A percentile compares a stretch with the other conserved stretches of the same genome.
phyloP scores from a whole-genome alignment of 37 sponge, comb jelly and placozoan species.

The Hexactinellida sp. region DNA sequence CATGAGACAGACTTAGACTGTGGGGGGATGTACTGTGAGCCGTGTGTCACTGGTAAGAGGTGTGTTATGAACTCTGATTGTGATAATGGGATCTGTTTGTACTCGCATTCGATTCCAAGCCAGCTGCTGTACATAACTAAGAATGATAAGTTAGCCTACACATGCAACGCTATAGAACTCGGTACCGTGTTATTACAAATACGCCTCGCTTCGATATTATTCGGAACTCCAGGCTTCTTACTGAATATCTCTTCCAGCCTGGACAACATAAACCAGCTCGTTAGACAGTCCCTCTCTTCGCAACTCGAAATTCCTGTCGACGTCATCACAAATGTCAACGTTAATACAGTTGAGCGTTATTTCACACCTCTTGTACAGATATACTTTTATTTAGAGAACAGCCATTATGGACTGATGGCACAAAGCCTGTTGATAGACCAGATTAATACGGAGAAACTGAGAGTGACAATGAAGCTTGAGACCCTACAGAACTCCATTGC shows the following conservation, averaged over 20 bases:
- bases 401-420: neutral
- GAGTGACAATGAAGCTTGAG: conserved; percentile 5
- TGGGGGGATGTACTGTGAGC: conserved; percentile 51
- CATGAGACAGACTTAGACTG: conserved; percentile 76
- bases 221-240: neutral
- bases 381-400: neutral
- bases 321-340: neutral
- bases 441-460: neutral
- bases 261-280: neutral
- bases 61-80: conserved; percentile 47
- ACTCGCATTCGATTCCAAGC: conserved; percentile 39
- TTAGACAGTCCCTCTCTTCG: neutral
- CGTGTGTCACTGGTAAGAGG: conserved; percentile 34
- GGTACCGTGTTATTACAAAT: neutral
- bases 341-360: neutral
- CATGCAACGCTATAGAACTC: conserved; percentile 24
- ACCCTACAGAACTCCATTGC: neutral
- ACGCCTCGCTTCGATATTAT: neutral
- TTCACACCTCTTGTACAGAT: neutral
- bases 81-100: conserved; percentile 46
- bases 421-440: neutral
- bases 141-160: conserved; percentile 28
- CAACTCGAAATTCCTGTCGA: neutral
- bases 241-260: neutral
- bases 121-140: conserved; percentile 50